Base-by-base conservation (phyloP, 2,888 invertebrate species). In the Axea sp. region DNA sequence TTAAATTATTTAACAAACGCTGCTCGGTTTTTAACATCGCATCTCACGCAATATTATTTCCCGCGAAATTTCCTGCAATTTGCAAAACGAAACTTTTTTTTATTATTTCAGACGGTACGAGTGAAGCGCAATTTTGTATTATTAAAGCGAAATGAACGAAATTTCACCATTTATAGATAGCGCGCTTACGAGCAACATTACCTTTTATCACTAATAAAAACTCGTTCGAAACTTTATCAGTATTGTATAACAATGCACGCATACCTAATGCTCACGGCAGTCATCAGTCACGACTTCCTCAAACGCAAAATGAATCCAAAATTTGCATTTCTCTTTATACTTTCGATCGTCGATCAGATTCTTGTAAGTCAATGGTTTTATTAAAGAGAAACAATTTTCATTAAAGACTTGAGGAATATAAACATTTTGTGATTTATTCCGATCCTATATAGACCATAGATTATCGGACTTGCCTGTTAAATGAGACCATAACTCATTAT, bases 401-500 rank as follows among this genome's bases (percentile, higher is more conserved):
- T 24, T 3, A 24, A 24, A 24, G 7, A 24, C 5, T 24, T 3
- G 24, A 11, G 6, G 57, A 8, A 15, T 14, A 11, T 4, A 28
- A 33, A 47, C 11, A 12, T 35, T 26, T 37, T 24, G 22, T 22
- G 6, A 22, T 6, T 39, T 8, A 24, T 31, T 49, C 11, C 49
- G 8, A 22, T 53, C 11, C 31, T 28, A 35, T 37, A 12, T 22
- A 76, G 76, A 65, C 71, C 2, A 30, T 71, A 11, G 30, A 73
- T 26, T 79, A 79, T 24, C 53, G 14, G 7, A 69, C 73, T 3
- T 19, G 12, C 11, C 47, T 78, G 8, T 8, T 73, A 8, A 73
- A 39, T 12, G 73, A 76, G 43, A 67, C 65, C 7, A 49, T 76
- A 17, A 73, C 55, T 37, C 72, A 78, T 60, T 78, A 67, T 43